Conservation (phyloP, 1,140 invertebrate genomes). For the Cydia pomonella region DNA sequence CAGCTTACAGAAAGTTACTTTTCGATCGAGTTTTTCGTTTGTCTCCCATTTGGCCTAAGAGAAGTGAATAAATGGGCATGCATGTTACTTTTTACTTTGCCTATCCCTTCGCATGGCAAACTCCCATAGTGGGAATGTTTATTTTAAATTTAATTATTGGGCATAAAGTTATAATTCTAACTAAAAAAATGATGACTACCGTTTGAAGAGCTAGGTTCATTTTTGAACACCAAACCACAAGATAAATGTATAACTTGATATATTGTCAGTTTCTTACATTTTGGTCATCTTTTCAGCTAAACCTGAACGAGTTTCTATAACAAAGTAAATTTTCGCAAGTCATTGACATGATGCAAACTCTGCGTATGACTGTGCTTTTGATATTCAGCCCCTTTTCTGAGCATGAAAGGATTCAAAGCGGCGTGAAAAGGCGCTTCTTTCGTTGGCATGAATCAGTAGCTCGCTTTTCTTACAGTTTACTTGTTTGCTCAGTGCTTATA, state of each 20-base stretch:
- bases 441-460: slow-evolving; percentile 19
- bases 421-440: slow-evolving; percentile 28
- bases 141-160: not conserved
- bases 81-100: not conserved
- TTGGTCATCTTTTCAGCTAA: not conserved
- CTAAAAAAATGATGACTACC: no score
- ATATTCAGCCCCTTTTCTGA: slow-evolving; percentile 31
- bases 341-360: slow-evolving; percentile 25
- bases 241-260: no score
- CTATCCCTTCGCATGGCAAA: not conserved
- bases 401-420: slow-evolving; percentile 29
- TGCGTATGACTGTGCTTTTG: slow-evolving; percentile 27
- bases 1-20: not conserved
- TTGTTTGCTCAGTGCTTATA: slow-evolving; percentile 11
- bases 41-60: not conserved
- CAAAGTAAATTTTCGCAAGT: slow-evolving; percentile 20
- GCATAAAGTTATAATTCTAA: not conserved
- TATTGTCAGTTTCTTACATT: not conserved
- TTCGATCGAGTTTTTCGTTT: not conserved
- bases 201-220: no score
- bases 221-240: no score
- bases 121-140: no score
- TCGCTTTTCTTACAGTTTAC: slow-evolving; percentile 8
- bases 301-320: slow-evolving; percentile 7
- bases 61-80: not conserved